Evolutionary conservation across 2,113 vertebrate genomes (phyloP).

Genomic region (Rostratula benghalensis): DNA sequence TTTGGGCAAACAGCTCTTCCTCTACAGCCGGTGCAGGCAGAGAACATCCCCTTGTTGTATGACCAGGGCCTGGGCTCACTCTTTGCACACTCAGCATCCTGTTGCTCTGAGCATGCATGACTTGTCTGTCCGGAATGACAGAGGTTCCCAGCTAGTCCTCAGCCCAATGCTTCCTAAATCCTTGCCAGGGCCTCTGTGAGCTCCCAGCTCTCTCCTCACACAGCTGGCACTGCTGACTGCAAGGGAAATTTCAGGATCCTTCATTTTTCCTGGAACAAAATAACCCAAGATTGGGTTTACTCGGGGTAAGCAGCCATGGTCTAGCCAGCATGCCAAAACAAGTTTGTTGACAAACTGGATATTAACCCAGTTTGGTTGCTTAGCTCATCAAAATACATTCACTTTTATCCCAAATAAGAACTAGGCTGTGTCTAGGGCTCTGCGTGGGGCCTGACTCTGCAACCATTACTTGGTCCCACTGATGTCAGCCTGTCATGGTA

Average conservation of each 20-base stretch:
- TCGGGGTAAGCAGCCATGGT: background rate
- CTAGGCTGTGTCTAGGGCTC: background rate
- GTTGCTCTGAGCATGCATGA: background rate
- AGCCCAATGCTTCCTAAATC: background rate
- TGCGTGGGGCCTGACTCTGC: background rate
- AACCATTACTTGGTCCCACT: background rate
- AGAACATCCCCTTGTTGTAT: background rate
- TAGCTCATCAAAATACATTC: slow-evolving; percentile 28
- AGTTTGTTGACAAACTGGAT: slow-evolving; percentile 57
- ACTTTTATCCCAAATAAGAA: slow-evolving; percentile 30
- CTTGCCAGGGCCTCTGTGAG: background rate
- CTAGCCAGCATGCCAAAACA: slow-evolving; percentile 24
- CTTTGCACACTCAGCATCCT: background rate
- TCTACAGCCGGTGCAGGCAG: background rate
- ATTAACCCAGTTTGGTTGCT: slow-evolving; percentile 50
- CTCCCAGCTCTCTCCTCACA: background rate
- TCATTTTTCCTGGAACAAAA: background rate
- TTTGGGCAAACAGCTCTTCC: background rate
- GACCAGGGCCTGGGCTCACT: fast-evolving
- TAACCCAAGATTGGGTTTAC: background rate
- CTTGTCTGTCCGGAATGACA: background rate
- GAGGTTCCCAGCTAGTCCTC: background rate
- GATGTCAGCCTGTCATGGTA: background rate
- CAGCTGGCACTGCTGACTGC: background rate
- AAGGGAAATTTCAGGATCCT: background rate